Base-by-base conservation (phyloP, 2,113 vertebrate genomes). In the Gasterosteus aculeatus region DNA sequence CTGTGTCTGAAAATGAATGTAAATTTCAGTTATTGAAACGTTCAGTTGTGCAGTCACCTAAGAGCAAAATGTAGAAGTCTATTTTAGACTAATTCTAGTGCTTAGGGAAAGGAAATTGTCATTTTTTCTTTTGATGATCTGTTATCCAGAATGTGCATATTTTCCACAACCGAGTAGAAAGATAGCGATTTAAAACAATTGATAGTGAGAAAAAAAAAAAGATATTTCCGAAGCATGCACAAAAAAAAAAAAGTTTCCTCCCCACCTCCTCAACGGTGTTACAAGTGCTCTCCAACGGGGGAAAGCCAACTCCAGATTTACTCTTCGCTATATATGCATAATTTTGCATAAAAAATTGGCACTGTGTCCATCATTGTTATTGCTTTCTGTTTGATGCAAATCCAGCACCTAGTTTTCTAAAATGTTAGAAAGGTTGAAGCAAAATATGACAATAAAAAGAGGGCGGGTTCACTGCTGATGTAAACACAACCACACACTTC, bases 1-100 rank as follows among this genome's bases (percentile, higher is more conserved):
- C 78, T 78, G 61, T 74, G 58, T 74, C 46, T 57, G 49, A 67
- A 80, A 66, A 53, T 62, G 3, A 53, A 77, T 82, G 39, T 79
- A 71, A 26, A 61, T 66, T 71, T 77, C 47, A 62, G 18, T 84
- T 38, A 78, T 63, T 72, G 26, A 54, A 60, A 80, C 26, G 38
- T 69, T 67, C 1, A 57, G 10, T 69, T 69, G 56, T 57, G 46
- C 22, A 59, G 70, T 53, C 16, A 77, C 49, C 54, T 61, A 22
- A 59, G 14, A 72, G 35, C 16, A 66, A 71, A 69, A 65, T 66
- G 5, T 8, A 53, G 38, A 63, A 46, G 10, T 35, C 5, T 35
- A 64, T 33, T 60, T 70, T 64, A 62, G 15, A 41, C 74, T 61
- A 35, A 35, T 35, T 35, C 5, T 35, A 35, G 33, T 35, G 33